Base-by-base conservation (phyloP, 2,113 vertebrate genomes). In the Centrocercus urophasianus region DNA sequence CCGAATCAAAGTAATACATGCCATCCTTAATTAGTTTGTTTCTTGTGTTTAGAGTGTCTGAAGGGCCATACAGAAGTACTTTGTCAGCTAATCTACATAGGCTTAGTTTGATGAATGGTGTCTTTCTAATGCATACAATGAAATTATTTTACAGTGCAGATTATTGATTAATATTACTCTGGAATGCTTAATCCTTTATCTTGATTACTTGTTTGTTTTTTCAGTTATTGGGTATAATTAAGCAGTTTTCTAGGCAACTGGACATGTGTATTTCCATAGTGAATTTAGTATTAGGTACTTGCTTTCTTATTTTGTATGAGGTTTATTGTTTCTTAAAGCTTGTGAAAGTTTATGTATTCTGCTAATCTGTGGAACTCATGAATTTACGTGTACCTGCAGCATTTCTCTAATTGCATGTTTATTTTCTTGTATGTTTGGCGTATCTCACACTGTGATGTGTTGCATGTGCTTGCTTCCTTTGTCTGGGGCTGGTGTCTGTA, bases 381-480 rank as follows among this genome's bases (percentile, higher is more conserved):
- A 78, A 85, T 88, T 40, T 30, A 25, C 34, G n/a, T 22, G 2
- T 81, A 90, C 42, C 80, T 83, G 87, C 14, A 87, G 59, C 74
- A 69, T 93, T 96, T 93, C 32, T 45, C 88, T 96, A 88, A 73
- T 54, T 94, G 85, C 97, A 82, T 40, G 91, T 82, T 92, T 63
- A 77, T 86, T 91, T 88, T 88, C 81, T 10, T 57, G 3, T 36
- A 4, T 61, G 71, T 93, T 88, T 86, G 79, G 70, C 75, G 4
- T 92, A 30, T 92, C 89, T 80, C 67, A 59, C 74, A 80, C 80
- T 45, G 86, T 66, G n/a, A 50, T 74, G 81, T 45, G 93, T 94
- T 92, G 97, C 97, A 98, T 97, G 98, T 98, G 98, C 98, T 98
- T 98, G 96, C 98, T 97, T 91, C 90, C 73, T 96, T 93, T 90